Evolutionary conservation across 2,113 vertebrate genomes (phyloP), one percentile per base, ranked within the genome.

Genomic region (Brachypteracias leptosomus): DNA sequence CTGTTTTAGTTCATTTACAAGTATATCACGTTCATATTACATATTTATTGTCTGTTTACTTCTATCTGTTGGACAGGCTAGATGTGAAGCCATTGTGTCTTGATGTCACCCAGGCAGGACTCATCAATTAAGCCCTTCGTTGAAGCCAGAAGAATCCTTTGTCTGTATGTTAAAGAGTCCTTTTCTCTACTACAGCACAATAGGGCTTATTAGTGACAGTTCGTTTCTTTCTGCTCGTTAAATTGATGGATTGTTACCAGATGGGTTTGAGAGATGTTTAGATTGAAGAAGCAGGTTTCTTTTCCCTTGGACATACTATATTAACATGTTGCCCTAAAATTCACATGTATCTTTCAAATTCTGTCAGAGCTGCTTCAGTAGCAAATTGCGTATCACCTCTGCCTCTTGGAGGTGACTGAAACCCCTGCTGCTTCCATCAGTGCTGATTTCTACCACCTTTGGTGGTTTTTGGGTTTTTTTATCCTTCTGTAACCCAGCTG

Each of bases 181-280:
- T 83, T 77, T 93, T 65, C 38, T 74, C 61, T 81, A 57, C 21
- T 26, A 33, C 72, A 88, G 36, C 59, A 80, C 71, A 86, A 70
- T 62, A 94, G 72, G 54, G 47, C 44, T 89, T 75, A 75, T 79
- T 95, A 92, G 79, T 54, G 73, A 90, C 80, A 88, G 84, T 57
- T 51, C 14, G 1, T 93, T 95, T 94, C 44, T 81, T 93, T 87
- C 88, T 92, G 73, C 68, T 93, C 25, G 1, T 93, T 95, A 95
- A 96, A 75, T 42, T 81, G 90, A 96, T 68, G 52, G 91, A 94
- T 84, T 90, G 65, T 75, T 92, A 92, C 6, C 9, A 95, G 79
- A 90, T 90, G 73, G 52, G 36, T 77, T 78, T 75, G 47, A 77
- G 78, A 94, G 40, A 68, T 47, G 28, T 74, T 85, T 90, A 78